Conservation (phyloP, 2,113 vertebrate species). For the Rhizomys pruinosus region DNA sequence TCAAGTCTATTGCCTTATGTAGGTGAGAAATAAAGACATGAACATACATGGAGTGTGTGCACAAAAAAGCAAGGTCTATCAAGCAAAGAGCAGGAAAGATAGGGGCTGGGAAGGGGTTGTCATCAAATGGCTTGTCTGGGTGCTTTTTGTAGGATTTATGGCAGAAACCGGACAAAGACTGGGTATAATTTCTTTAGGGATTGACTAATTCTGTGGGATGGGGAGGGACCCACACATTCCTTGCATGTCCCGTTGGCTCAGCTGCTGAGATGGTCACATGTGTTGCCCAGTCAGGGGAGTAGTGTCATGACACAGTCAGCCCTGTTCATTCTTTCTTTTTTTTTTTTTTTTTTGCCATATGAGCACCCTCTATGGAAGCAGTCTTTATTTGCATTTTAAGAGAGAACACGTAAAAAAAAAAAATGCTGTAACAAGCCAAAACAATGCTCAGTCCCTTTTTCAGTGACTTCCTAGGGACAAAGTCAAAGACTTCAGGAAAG, state of each 20-base stretch:
- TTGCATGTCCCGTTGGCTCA: background rate
- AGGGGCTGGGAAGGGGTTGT: background rate
- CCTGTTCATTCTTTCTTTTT: background rate
- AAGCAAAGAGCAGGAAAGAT: background rate
- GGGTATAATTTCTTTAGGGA: background rate
- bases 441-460: slow-evolving; percentile 60
- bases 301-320: background rate
- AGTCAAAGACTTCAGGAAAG: slow-evolving; percentile 8
- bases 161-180: background rate
- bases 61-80: background rate
- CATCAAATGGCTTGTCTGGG: background rate
- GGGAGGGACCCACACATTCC: background rate
- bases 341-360: no score
- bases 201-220: background rate
- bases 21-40: background rate
- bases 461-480: slow-evolving; percentile 34
- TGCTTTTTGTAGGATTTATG: background rate
- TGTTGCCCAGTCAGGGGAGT: background rate
- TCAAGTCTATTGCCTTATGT: background rate
- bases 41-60: background rate
- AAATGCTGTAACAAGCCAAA: background rate
- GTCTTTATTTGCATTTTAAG: slow-evolving; percentile 73
- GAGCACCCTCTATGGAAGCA: slow-evolving; percentile 44
- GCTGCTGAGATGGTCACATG: background rate
- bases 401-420: slow-evolving; percentile 47